A percentile compares a stretch with the other conserved stretches of the same genome.
Evolutionary conservation across 2,797 vertebrate species (phyloP).

Genomic region (Coranthus polyacanthus): DNA sequence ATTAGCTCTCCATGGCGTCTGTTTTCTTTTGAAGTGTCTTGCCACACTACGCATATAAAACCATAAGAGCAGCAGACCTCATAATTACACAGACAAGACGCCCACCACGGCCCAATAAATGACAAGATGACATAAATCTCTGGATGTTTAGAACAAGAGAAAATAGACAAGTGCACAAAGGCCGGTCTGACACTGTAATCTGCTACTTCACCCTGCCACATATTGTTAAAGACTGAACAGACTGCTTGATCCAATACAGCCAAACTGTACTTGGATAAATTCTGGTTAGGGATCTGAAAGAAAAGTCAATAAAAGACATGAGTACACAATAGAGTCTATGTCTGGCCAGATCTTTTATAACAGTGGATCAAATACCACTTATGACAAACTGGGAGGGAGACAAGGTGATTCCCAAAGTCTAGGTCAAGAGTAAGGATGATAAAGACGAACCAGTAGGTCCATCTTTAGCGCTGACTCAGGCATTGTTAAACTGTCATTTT

Average conservation of each 20-base stretch:
- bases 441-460: too few relatives aligned
- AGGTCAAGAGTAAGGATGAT: too few relatives aligned
- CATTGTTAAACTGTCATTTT: too few relatives aligned
- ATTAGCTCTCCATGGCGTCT: conserved; percentile 51
- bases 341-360: conserved; percentile 21
- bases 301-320: conserved; percentile 40
- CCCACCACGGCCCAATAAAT: conserved; percentile 66
- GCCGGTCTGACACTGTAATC: conserved; percentile 24
- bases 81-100: conserved; percentile 71
- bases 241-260: conserved; percentile 3
- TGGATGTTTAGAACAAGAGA: conserved; percentile 55
- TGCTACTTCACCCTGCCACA: conserved; percentile 28
- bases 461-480: too few relatives aligned
- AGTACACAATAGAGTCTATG: neutral
- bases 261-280: conserved; percentile 1
- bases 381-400: too few relatives aligned
- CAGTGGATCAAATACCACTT: neutral
- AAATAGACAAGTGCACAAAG: conserved; percentile 58
- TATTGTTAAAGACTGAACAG: conserved; percentile 20
- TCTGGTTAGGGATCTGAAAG: conserved; percentile 9
- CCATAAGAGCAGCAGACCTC: conserved; percentile 63
- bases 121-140: conserved; percentile 56
- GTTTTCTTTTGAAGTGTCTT: conserved; percentile 70
- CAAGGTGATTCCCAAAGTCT: too few relatives aligned
- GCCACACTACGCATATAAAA: conserved; percentile 64